Base-by-base conservation (phyloP, 2,113 vertebrate species). In the Coreoperca whiteheadi region DNA sequence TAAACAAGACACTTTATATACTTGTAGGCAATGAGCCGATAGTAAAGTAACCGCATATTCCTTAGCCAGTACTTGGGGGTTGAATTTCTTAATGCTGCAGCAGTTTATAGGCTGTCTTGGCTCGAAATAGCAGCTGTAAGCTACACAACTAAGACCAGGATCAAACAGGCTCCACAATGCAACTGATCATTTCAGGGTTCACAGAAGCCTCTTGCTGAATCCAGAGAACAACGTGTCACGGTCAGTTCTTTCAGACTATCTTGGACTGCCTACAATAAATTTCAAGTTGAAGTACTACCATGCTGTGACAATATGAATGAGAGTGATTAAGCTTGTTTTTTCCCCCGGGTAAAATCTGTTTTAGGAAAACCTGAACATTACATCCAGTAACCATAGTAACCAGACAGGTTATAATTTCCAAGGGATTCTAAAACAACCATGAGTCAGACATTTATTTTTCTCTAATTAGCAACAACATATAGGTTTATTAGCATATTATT, bases 391-490 rank as follows among this genome's bases (percentile, higher is more conserved):
- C 21, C 21, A 46, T n/a, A 28, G 8, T 15, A 20, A 41, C 23
- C 48, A 50, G 32, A 12, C 25, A 41, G 41, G 23, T 57, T 41
- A 23, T 20, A 41, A 8, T 32, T 37, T 32, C 18, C 43, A 10
- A 77, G 23, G 10, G 32, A 81, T 53, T 65, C 21, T 54, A 25
- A 71, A 63, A 56, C 15, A 78, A 61, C 30, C 34, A 30, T 34
- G 11, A 67, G 20, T 78, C 18, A 68, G 20, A 56, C 1, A 61
- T 66, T 59, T 70, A 46, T 80, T 70, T 83, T 85, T 69, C 18
- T 70, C 4, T 68, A 16, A 18, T 7, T 20, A 30, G 14, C 12
- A 77, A 73, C 73, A 80, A 51, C 16, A 74, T 65, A 70, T 10
- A 48, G 3, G 5, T 70, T 77, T 67, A 59, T 54, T 54, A 7